Base-by-base conservation (phyloP, 2,888 invertebrate species). In the Melieria omissa region DNA sequence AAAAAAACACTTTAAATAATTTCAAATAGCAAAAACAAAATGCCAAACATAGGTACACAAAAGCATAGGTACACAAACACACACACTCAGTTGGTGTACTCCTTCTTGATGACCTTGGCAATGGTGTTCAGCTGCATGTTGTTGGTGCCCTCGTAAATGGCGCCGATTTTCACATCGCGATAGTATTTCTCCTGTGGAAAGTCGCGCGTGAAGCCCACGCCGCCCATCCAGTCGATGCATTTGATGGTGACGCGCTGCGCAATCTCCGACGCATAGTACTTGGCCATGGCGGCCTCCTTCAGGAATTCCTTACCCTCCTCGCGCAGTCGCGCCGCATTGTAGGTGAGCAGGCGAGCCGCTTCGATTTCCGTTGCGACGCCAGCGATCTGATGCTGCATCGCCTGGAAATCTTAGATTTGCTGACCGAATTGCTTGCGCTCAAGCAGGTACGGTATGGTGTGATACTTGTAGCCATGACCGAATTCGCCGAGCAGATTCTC, bases 211-310 rank as follows among this genome's bases (percentile, higher is more conserved):
- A 96, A 98, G 42, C 98, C 99, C 44, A 99, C 96, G 10, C 98
- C 98, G 1, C 98, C 98, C 95, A 99, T 95, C 91, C 96, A 97
- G 86, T 99, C 98, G 76, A 99, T 94, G 87, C 98, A 98, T 85
- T 97, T 96, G 10, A 95, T 93, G 46, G 97, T 95, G 1, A 95
- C 91, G 76, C 91, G 90, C 77, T 95, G 93, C 0, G 98, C 98
- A 65, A 95, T 93, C 90, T 97, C 95, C 86, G 95, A 93, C 49
- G 97, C 93, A 82, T 89, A 95, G 80, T 93, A 93, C 89, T 99
- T 99, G 1, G 97, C 97, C 97, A 99, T 98, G 0, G 98, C 94
- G 0, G 98, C 98, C 86, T 98, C 93, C 88, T 98, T 97, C 54
- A 94, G 91, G 85, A 95, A 95, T 0, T 95, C 93, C 57, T 90